Percentiles rank a stretch among this genome's conserved stretches.
Evolutionary conservation across 2,888 invertebrate genomes (phyloP).

Genomic region (Athalia circularis): DNA sequence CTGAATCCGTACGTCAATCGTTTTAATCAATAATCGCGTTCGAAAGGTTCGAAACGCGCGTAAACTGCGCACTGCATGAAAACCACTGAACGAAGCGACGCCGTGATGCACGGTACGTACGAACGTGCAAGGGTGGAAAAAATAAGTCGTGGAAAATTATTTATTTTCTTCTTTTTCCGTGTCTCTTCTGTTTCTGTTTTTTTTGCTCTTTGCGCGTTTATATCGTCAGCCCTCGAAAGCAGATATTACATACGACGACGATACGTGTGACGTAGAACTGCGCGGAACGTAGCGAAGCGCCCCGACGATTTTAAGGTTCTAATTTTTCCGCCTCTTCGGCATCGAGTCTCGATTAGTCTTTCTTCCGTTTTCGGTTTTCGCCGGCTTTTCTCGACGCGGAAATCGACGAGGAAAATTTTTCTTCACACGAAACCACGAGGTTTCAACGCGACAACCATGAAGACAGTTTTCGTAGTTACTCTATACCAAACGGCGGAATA

Average conservation of each 20-base stretch:
- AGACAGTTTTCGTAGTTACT: conserved; percentile 19
- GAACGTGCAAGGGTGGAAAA: not conserved
- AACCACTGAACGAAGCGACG: not conserved
- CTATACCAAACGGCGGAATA: conserved; percentile 20
- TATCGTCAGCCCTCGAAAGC: too few relatives aligned
- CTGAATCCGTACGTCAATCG: conserved; percentile 43
- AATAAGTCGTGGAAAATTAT: too few relatives aligned
- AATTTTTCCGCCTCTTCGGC: not conserved
- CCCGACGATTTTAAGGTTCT: too few relatives aligned
- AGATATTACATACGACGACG: not conserved
- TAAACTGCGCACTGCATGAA: conserved; percentile 32
- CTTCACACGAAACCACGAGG: conserved; percentile 19
- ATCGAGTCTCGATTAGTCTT: not conserved
- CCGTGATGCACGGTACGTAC: not conserved
- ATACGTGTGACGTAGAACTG: not conserved
- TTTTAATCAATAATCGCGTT: conserved; percentile 37
- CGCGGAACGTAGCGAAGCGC: too few relatives aligned
- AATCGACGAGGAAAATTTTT: not conserved
- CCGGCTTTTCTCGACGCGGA: not conserved
- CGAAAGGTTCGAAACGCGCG: conserved; percentile 34
- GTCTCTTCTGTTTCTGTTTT: too few relatives aligned
- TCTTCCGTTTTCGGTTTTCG: not conserved
- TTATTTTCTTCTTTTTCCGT: too few relatives aligned
- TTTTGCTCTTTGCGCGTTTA: too few relatives aligned
- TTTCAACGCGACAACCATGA: conserved; percentile 29